Base-by-base conservation (phyloP, 2,888 invertebrate genomes). In the Ochropacha duplaris region DNA sequence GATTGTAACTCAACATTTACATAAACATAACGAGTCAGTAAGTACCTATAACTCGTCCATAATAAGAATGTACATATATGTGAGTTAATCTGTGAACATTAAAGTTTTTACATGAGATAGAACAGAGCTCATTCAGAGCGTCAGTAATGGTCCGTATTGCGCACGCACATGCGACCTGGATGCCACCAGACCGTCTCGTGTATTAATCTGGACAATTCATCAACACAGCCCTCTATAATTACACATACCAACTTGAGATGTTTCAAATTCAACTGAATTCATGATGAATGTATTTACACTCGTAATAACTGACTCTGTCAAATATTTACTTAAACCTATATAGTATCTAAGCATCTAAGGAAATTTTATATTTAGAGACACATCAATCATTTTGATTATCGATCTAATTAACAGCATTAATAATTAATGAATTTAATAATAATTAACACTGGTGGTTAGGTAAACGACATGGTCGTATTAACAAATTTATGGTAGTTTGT, bases 141-240 rank as follows among this genome's bases (percentile, higher is more conserved):
- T 69, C 76, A 75, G 84, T 83, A 75, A 79, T 83, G 75, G 69
- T 63, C 66, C 79, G 78, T 74, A 67, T 66, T 74, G 76, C 70
- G 65, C 73, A 73, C 79, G 79, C 88, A 88, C 76, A 79, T 87
- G 87, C 84, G 91, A 81, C 90, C 90, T 87, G 86, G 78, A 86
- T 91, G 84, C 88, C 84, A 84, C 73, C 78, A 75, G 79, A 84
- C 86, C 88, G 83, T 86, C 83, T 81, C 88, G 72, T 70, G 72
- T 75, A 80, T 82, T 86, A 87, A 87, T 87, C 86, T 89, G 83
- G 78, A 79, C 79, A 82, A 86, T 86, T 86, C 86, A 88, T 89
- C 86, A 88, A 84, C 83, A 77, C 78, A 65, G 68, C 70, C 65
- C 66, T 68, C 66, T 72, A 66, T 85, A 83, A 86, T 84, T 80